Percentiles rank a stretch among this genome's conserved stretches.
These are phyloP conservation scores for Neosilurus mollespiculum DNA, from an alignment of 2,797 vertebrate species.

Conservation along the genomic window DNA sequence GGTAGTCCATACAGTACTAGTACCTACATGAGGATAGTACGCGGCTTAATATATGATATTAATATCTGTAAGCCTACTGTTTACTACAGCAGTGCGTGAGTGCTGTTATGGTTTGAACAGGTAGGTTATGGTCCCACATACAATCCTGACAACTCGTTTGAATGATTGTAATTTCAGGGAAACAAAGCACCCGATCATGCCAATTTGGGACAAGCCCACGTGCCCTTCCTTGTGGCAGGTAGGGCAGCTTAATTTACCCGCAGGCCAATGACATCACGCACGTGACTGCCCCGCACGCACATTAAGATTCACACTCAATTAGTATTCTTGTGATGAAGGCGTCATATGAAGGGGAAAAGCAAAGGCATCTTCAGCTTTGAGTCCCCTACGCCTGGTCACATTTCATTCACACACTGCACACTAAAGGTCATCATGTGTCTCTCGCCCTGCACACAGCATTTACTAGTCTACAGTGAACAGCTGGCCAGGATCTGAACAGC, in stretches of 20 bases:
- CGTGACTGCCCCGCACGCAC: not conserved
- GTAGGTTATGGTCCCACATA: conserved; percentile 25
- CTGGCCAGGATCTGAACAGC: not conserved
- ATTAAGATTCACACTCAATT: conserved; percentile 36
- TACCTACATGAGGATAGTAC: not conserved
- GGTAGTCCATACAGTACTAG: not conserved
- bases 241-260: conserved; percentile 41
- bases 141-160: conserved; percentile 40
- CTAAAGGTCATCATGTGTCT: conserved; percentile 42
- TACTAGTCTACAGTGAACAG: no score
- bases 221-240: not conserved
- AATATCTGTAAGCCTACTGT: not conserved
- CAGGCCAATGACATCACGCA: conserved; percentile 35
- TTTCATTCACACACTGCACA: not conserved
- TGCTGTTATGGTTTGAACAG: conserved; percentile 4
- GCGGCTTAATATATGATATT: not conserved
- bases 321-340: conserved; percentile 49
- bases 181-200: not conserved
- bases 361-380: conserved; percentile 4
- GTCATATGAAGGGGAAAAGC: conserved; percentile 24
- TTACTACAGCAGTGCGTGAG: not conserved
- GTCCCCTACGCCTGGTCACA: not conserved
- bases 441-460: not conserved
- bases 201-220: not conserved
- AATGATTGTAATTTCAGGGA: not conserved